Conservation (phyloP, 2,113 vertebrate species). For the Etheostoma spectabile region DNA sequence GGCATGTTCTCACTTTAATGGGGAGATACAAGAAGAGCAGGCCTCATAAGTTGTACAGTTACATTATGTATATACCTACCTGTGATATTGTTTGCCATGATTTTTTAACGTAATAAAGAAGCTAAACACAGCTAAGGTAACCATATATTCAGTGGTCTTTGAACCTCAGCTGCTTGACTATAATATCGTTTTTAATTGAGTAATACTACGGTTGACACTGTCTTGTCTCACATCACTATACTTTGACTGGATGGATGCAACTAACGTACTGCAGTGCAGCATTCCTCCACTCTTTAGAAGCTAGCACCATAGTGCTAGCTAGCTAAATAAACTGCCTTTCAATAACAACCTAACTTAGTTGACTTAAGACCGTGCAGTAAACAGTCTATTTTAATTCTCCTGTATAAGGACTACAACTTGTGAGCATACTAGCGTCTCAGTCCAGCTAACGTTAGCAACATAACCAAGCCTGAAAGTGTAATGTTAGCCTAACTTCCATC, state of each 20-base stretch:
- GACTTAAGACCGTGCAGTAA: not conserved
- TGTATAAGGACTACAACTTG: not conserved
- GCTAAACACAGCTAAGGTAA: not conserved
- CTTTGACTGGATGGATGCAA: conserved; percentile 12
- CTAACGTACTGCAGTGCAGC: conserved; percentile 51
- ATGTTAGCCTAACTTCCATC: conserved; percentile 58
- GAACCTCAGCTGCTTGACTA: not conserved
- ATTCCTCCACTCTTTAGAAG: conserved; percentile 33
- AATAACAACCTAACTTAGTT: not conserved
- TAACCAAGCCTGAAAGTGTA: conserved; percentile 10
- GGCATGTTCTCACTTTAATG: not conserved
- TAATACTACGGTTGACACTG: not conserved
- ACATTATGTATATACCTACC: not conserved
- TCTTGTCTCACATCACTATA: conserved; percentile 32
- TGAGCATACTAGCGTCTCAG: not conserved
- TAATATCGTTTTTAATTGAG: not conserved
- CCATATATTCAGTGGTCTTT: not conserved
- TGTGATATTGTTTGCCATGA: not conserved
- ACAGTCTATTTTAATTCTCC: too few species aligned
- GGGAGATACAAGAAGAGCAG: not conserved
- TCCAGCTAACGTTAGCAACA: conserved; percentile 9
- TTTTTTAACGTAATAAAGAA: not conserved
- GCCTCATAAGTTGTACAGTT: not conserved
- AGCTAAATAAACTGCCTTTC: conserved; percentile 18
- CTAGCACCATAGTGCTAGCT: conserved; percentile 42